Evolutionary conservation across 2,113 vertebrate species (phyloP).

Genomic region (Eupsittula cactorum): DNA sequence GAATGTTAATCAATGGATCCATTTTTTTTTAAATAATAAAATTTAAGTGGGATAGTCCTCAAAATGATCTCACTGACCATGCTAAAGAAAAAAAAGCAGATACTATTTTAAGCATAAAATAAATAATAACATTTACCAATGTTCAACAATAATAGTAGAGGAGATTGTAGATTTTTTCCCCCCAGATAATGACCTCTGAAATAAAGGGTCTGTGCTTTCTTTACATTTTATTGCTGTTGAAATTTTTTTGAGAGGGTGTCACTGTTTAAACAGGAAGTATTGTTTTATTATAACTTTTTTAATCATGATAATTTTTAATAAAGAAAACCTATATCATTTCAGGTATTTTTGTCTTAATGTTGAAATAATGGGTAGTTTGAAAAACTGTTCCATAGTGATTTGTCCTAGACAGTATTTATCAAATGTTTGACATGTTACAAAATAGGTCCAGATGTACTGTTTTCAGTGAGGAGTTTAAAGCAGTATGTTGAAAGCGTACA

Average conservation of each 20-base stretch:
- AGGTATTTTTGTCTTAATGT: background rate
- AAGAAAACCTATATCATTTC: background rate
- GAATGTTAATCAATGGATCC: background rate
- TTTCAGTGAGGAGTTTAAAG: background rate
- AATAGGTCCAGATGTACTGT: background rate
- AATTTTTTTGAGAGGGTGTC: background rate
- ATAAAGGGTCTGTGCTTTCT: background rate
- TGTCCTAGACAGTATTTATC: background rate
- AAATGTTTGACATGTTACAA: background rate
- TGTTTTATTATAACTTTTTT: background rate
- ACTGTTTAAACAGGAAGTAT: background rate
- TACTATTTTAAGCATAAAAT: background rate
- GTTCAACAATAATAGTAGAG: background rate
- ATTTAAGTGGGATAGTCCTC: background rate
- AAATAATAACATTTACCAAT: background rate
- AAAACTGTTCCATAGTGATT: background rate
- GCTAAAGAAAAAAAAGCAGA: background rate
- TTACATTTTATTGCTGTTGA: background rate
- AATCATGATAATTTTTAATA: background rate
- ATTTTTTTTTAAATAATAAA: background rate
- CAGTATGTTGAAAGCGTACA: background rate
- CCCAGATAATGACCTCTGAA: background rate
- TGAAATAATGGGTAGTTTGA: background rate
- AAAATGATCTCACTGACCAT: background rate
- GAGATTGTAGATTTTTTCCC: background rate